These are phyloP conservation scores for Rhineura floridana DNA, from an alignment of 2,113 vertebrate genomes.

Conservation along the genomic window DNA sequence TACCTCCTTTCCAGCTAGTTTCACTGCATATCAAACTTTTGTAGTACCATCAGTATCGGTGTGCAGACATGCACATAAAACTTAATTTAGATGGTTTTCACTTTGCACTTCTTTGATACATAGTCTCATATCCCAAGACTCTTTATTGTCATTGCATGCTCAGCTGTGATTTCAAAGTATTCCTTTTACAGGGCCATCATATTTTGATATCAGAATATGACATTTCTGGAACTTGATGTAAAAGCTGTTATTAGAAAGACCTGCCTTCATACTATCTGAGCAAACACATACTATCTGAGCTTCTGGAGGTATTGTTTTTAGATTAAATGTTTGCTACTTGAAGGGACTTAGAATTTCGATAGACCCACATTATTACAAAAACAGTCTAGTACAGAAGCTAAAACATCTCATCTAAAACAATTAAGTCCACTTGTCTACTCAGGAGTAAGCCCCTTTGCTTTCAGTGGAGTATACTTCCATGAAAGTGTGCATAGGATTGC, in stretches of 20 bases:
- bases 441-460: not conserved
- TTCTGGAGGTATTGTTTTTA: not conserved
- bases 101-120: not conserved
- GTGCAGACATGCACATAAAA: not conserved
- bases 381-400: not conserved
- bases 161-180: rapidly evolving
- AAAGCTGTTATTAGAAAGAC: not conserved
- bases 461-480: not conserved
- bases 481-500: not conserved
- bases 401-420: not conserved
- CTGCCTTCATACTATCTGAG: not conserved
- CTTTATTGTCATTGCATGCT: not conserved
- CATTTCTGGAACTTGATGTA: not conserved
- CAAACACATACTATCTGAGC: not conserved
- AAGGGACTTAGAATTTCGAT: not conserved
- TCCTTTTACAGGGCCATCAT: constrained; percentile 9
- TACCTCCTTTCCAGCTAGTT: not conserved
- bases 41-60: not conserved
- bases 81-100: not conserved
- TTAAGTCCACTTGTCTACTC: not conserved
- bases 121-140: not conserved
- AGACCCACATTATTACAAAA: not conserved
- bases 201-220: rapidly evolving
- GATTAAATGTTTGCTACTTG: not conserved
- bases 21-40: not conserved